Percentiles rank a stretch among this genome's conserved stretches.
Evolutionary conservation across 2,888 invertebrate genomes (phyloP).

Genomic region (Camponotus fellah): DNA sequence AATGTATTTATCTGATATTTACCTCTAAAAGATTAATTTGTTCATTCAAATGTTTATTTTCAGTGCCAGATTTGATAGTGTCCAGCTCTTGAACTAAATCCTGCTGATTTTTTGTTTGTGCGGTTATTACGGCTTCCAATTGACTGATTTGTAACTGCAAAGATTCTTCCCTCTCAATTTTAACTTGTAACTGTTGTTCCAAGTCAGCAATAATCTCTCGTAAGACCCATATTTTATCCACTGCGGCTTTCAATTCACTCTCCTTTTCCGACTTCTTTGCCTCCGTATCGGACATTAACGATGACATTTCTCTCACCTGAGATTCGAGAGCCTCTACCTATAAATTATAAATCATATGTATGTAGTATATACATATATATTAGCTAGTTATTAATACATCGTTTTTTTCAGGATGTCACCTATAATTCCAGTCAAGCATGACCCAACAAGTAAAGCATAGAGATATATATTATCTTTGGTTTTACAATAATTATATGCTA

Average conservation of each 20-base stretch:
- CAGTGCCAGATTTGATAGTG: slow-evolving; percentile 86
- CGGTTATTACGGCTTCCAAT: slow-evolving; percentile 87
- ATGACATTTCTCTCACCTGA: slow-evolving; percentile 91
- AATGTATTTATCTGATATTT: slow-evolving; percentile 36
- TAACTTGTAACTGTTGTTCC: slow-evolving; percentile 91
- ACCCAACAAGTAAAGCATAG: slow-evolving; percentile 64
- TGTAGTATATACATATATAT: neutral
- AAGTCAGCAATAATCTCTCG: slow-evolving; percentile 93
- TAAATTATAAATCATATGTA: slow-evolving; percentile 29
- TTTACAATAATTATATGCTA: slow-evolving; percentile 14
- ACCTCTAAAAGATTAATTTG: slow-evolving; percentile 87
- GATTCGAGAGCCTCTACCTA: slow-evolving; percentile 93
- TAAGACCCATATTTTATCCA: slow-evolving; percentile 91
- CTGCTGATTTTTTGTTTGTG: slow-evolving; percentile 88
- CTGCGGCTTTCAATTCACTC: slow-evolving; percentile 91
- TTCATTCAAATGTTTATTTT: slow-evolving; percentile 84
- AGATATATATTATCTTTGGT: slow-evolving; percentile 14
- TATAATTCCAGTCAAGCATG: slow-evolving; percentile 52
- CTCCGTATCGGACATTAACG: slow-evolving; percentile 89
- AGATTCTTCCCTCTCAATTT: slow-evolving; percentile 89
- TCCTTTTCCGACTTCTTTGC: slow-evolving; percentile 90
- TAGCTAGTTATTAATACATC: slow-evolving; percentile 14
- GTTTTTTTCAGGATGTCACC: slow-evolving; percentile 40
- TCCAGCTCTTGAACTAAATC: slow-evolving; percentile 87
- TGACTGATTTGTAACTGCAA: slow-evolving; percentile 88